phyloP scores from a whole-genome alignment of 35 echinoderm and acorn worm species.

The Anneissia japonica region DNA sequence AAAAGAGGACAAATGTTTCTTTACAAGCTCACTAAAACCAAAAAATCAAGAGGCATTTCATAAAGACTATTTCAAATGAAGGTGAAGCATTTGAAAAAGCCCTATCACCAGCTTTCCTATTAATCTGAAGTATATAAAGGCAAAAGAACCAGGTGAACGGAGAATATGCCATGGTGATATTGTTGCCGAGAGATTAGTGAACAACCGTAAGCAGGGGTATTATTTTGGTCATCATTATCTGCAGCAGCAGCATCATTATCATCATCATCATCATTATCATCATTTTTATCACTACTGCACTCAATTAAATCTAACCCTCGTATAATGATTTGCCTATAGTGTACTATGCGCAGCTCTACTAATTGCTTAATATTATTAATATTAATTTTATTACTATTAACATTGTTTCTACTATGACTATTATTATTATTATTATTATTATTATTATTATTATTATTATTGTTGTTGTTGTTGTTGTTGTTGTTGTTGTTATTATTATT shows the following conservation, averaged over 20 bases:
- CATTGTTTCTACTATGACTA: too few species aligned
- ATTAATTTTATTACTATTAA: background rate
- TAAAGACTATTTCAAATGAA: too few species aligned
- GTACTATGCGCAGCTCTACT: background rate
- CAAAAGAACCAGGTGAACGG: too few species aligned
- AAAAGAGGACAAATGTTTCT: too few species aligned
- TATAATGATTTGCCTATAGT: background rate
- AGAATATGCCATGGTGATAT: too few species aligned
- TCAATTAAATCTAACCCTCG: background rate
- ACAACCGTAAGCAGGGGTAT: background rate
- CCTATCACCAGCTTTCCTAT: too few species aligned
- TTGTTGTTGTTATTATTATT: constrained; percentile 5
- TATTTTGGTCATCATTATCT: background rate
- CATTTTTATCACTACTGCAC: background rate
- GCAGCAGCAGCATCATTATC: background rate
- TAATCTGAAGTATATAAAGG: too few species aligned
- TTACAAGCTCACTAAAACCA: too few species aligned
- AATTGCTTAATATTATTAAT: background rate
- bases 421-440: constrained; percentile 5
- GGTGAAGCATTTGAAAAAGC: too few species aligned
- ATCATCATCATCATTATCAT: constrained; percentile 5
- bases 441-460: constrained; percentile 5
- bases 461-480: constrained; percentile 5
- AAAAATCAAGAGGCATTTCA: too few species aligned
- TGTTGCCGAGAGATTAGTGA: too few species aligned